Conservation (phyloP, 2,888 invertebrate genomes). For the Sturmia bella region DNA sequence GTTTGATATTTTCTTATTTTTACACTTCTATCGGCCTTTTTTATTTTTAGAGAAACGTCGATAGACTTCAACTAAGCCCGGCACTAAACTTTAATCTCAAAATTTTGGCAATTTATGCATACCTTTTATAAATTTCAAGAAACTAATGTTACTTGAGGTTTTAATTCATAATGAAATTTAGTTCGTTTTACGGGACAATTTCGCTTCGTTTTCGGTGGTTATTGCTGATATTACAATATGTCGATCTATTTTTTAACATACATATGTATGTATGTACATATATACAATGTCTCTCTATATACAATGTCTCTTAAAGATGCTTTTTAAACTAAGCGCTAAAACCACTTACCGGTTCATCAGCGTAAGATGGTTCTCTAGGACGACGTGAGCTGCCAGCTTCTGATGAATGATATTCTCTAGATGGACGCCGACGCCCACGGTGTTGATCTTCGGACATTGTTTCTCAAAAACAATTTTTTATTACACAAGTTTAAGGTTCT, state of each 20-base stretch:
- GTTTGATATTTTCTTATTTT: no score
- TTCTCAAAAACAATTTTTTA: not conserved
- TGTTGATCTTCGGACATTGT: conserved; percentile 73
- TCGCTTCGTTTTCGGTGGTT: no score
- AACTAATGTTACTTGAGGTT: no score
- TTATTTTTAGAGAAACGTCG: no score
- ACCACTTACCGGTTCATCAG: conserved; percentile 71
- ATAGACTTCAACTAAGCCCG: no score
- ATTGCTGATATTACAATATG: no score
- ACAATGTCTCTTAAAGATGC: not conserved
- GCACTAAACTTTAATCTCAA: no score
- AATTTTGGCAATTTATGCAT: no score
- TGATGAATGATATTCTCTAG: conserved; percentile 70
- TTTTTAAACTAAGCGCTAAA: not conserved
- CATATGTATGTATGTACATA: conserved; percentile 19
- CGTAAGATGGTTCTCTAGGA: conserved; percentile 58
- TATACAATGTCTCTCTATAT: not conserved
- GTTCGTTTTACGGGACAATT: no score
- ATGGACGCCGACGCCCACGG: conserved; percentile 72
- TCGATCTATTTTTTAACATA: not conserved
- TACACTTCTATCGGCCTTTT: no score
- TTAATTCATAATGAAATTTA: no score
- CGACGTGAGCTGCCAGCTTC: conserved; percentile 51
- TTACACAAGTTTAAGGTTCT: conserved; percentile 6
- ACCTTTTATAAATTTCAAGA: no score